Conservation (phyloP, 2,113 vertebrate genomes). For the Falcunculus frontatus region DNA sequence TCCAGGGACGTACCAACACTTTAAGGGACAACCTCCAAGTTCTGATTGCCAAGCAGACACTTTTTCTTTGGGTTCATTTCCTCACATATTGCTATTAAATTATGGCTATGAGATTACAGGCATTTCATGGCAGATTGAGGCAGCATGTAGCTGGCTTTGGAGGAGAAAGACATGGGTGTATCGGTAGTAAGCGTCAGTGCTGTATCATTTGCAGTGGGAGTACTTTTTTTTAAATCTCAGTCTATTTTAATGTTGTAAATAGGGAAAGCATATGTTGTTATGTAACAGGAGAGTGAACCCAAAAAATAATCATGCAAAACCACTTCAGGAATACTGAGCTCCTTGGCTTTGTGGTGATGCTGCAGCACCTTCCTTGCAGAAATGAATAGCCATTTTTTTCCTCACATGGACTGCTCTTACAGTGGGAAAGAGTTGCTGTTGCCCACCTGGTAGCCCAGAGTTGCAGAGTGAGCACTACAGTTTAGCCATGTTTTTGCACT, state of each 20-base stretch:
- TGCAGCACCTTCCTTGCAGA: background rate
- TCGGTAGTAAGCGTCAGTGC: background rate
- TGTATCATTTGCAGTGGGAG: background rate
- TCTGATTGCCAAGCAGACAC: background rate
- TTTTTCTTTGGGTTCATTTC: background rate
- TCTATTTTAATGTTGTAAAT: background rate
- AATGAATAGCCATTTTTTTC: background rate
- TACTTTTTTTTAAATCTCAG: background rate
- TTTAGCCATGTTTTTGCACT: background rate
- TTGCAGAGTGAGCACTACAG: background rate
- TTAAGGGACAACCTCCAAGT: background rate
- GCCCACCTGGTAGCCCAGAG: background rate
- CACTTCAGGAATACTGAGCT: background rate
- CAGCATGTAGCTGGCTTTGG: background rate
- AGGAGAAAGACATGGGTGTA: background rate
- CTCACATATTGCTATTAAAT: background rate
- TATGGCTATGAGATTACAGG: background rate
- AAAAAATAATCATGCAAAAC: background rate
- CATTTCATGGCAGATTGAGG: background rate
- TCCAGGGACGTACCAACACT: background rate
- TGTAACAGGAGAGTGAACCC: background rate
- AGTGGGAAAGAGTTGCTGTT: background rate
- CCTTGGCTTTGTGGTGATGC: background rate
- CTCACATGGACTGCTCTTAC: background rate
- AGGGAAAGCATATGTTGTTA: conserved; percentile 27